Percentiles rank a stretch among this genome's conserved stretches.
phyloP scores from a whole-genome alignment of 1,140 invertebrate genomes.

The Drosophila biarmipes region DNA sequence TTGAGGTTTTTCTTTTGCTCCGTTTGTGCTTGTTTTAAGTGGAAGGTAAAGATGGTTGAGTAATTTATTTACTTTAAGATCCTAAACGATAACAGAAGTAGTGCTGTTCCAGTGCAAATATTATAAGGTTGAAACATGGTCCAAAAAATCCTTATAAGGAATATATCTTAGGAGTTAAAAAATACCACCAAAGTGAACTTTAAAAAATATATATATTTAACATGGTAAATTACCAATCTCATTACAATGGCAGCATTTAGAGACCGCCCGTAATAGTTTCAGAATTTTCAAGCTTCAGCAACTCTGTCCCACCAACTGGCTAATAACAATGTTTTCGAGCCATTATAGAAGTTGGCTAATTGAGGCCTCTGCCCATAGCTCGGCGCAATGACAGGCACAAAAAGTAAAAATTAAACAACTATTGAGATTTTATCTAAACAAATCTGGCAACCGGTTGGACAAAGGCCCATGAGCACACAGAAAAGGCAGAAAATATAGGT shows the following conservation, averaged over 20 bases:
- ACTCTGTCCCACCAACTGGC: constrained; percentile 12
- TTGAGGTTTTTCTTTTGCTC: constrained; percentile 68
- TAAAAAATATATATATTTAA: not conserved
- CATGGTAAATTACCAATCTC: not conserved
- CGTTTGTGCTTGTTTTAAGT: constrained; percentile 40
- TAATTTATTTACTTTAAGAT: not conserved
- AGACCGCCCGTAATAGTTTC: not conserved
- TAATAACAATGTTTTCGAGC: constrained; percentile 40
- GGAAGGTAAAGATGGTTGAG: constrained; percentile 47
- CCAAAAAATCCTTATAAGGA: not conserved
- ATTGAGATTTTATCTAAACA: constrained; percentile 61
- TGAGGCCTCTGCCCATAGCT: constrained; percentile 16
- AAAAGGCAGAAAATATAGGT: constrained; percentile 12
- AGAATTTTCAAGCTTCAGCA: constrained; percentile 56
- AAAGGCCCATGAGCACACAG: constrained; percentile 42
- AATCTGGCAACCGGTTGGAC: constrained; percentile 64
- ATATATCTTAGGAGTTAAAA: too few species aligned
- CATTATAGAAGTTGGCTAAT: constrained; percentile 62
- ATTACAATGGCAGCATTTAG: constrained; percentile 1
- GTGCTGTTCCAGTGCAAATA: not conserved
- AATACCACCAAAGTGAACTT: not conserved
- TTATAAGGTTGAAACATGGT: not conserved
- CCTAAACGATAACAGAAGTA: not conserved
- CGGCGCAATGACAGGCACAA: constrained; percentile 16
- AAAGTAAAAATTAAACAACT: constrained; percentile 24